Conservation (phyloP, 2,113 vertebrate genomes). For the Sterrhoptilus dennistouni region DNA sequence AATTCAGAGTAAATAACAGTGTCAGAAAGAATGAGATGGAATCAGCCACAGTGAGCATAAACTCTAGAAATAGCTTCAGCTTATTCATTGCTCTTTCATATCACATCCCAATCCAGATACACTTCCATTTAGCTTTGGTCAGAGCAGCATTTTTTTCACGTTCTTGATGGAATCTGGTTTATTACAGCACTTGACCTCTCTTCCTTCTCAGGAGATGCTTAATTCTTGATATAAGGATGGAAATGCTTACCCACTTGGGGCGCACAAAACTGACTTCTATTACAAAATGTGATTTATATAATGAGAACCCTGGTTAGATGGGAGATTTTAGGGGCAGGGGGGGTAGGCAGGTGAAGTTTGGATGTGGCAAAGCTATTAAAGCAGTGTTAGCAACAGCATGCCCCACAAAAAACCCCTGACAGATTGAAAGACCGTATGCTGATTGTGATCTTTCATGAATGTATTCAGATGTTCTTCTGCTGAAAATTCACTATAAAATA, state of each 20-base stretch:
- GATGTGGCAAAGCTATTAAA: conserved; percentile 15
- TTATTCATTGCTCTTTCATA: conserved; percentile 2
- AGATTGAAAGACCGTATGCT: conserved; percentile 1
- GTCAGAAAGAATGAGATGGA: conserved; percentile 15
- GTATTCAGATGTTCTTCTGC: conserved; percentile 9
- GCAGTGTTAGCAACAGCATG: background rate
- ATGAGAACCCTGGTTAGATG: conserved; percentile 24
- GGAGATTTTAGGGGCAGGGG: background rate
- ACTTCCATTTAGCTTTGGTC: conserved; percentile 17
- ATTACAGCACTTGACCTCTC: conserved; percentile 33
- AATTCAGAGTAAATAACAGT: conserved; percentile 6
- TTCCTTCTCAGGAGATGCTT: conserved; percentile 31
- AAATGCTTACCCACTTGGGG: conserved; percentile 26
- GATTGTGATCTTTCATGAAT: conserved; percentile 32
- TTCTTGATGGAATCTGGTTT: conserved; percentile 41
- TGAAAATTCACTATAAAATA: conserved; percentile 38
- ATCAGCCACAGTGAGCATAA: conserved; percentile 10
- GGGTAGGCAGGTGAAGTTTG: background rate
- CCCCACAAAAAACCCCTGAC: background rate
- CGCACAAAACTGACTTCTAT: background rate
- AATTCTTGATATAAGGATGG: conserved; percentile 31
- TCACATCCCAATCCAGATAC: background rate
- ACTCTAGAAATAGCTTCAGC: background rate
- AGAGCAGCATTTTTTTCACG: background rate
- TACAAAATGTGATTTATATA: conserved; percentile 39